Conservation (phyloP, 92 coral and sea anemone species). For the Actinostola sp. region DNA sequence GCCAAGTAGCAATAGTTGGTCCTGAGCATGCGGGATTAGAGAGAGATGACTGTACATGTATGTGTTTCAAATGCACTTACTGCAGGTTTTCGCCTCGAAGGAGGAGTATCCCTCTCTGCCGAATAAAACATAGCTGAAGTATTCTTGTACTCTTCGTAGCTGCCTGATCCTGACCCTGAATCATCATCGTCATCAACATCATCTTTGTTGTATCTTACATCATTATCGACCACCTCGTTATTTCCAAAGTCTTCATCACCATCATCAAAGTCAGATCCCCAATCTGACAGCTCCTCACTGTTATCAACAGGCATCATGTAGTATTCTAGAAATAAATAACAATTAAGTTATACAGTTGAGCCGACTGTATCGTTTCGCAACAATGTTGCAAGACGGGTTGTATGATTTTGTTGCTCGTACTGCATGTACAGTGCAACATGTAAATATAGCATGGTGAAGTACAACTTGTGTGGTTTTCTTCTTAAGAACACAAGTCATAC, state of each 20-base stretch:
- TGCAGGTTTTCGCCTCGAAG: constrained; percentile 1
- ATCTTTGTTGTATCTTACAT: constrained; percentile 26
- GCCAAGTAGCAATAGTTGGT: too few species aligned
- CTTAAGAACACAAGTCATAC: too few species aligned
- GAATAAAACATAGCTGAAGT: constrained; percentile 13
- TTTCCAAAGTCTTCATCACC: constrained; percentile 48
- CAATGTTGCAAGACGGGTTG: too few species aligned
- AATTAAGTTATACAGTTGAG: too few species aligned
- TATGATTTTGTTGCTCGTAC: too few species aligned
- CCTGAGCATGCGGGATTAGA: too few species aligned
- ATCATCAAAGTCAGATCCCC: constrained; percentile 97
- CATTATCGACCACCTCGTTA: constrained; percentile 2
- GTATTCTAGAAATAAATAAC: constrained; percentile 51
- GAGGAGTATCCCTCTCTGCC: not conserved
- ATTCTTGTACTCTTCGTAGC: constrained; percentile 32
- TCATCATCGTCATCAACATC: constrained; percentile 28
- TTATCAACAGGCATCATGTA: constrained; percentile 86
- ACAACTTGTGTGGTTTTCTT: too few species aligned
- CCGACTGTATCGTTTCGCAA: too few species aligned
- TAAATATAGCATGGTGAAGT: too few species aligned
- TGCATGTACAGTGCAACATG: too few species aligned
- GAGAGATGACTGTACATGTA: too few species aligned
- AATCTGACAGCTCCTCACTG: constrained; percentile 80
- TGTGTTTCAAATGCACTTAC: too few species aligned
- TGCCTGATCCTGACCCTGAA: constrained; percentile 29